Evolutionary conservation across 1,140 invertebrate species (phyloP), one percentile per base, ranked within the genome.

Genomic region (Orius insidiosus): DNA sequence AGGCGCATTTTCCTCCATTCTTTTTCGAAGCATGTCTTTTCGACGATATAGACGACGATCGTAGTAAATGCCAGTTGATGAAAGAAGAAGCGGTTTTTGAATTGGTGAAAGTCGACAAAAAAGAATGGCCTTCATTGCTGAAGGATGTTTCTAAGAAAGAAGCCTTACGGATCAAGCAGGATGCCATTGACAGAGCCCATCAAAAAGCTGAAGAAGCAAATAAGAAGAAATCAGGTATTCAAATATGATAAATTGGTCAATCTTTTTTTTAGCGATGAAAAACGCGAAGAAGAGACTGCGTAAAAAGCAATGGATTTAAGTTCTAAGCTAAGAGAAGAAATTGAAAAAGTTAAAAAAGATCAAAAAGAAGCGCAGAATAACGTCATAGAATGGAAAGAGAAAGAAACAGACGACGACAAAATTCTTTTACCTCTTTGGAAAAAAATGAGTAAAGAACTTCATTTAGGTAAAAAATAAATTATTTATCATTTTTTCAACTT

Each of bases 21-120:
- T 62, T 79, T 38, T 74, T 79, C 53, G 76, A 80, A 64, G 58
- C 72, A 19, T 75, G 79, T 61, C 60, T 79, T 18, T 62, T 65
- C 48, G 53, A 68, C 34, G 55, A 66, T 7, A 67, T 81, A 3
- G 57, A 72, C 50, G 67, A 68, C 31, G 60, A 66, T 8, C 60
- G 65, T 49, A 76, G 74, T 54, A 67, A 63, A 48, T 77, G 73
- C 51, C 68, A 62, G 5, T 58, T 78, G 34, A 63, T 62, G 10
- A 60, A 72, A 11, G 62, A 63, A 48, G 58, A 68, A 51, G 65
- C 73, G 49, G 61, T 70, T 50, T 67, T 83, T 59, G 69, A 75
- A 60, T 61, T 77, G 49, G 54, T 66, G 52, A 76, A 82, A 65
- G 54, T 50, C 41, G 55, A 68, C 50, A 52, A 67, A 48, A 51